phyloP scores from a whole-genome alignment of 2,797 vertebrate genomes.

The Rhynchonycteris naso region DNA sequence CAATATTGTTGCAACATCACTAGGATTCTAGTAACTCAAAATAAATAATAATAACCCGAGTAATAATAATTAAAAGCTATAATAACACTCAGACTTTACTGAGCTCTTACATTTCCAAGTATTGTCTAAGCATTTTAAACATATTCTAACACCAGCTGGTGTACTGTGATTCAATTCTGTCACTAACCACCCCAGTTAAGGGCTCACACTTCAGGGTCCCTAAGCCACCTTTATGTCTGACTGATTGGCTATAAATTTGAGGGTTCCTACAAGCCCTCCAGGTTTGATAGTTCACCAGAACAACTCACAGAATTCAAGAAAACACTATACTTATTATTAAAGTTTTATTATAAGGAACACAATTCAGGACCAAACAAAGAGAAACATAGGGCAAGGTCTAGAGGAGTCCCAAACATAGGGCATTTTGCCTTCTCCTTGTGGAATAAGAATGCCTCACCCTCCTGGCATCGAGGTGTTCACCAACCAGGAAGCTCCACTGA shows the following conservation, averaged over 20 bases:
- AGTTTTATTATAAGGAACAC: not conserved
- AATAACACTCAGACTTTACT: not conserved
- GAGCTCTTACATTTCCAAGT: not conserved
- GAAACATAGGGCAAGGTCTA: not conserved
- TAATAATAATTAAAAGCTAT: not conserved
- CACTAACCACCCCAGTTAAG: not conserved
- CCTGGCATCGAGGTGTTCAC: not conserved
- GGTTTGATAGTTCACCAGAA: not conserved
- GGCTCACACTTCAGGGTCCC: not conserved
- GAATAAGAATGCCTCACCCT: not conserved
- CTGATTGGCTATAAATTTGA: not conserved
- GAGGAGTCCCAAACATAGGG: not conserved
- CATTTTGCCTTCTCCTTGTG: not conserved
- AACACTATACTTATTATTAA: not conserved
- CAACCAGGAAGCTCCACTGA: not conserved
- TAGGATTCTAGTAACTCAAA: not conserved
- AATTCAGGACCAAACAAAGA: not conserved
- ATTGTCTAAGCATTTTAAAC: not conserved
- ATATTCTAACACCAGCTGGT: not conserved
- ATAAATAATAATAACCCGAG: not conserved
- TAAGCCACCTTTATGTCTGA: not conserved
- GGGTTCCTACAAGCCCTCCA: not conserved
- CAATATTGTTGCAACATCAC: conserved; percentile 4
- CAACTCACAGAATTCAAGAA: conserved; percentile 22
- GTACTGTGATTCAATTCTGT: not conserved